Evolutionary conservation across 2,888 invertebrate genomes (phyloP).

Genomic region (Cantharis rufa): DNA sequence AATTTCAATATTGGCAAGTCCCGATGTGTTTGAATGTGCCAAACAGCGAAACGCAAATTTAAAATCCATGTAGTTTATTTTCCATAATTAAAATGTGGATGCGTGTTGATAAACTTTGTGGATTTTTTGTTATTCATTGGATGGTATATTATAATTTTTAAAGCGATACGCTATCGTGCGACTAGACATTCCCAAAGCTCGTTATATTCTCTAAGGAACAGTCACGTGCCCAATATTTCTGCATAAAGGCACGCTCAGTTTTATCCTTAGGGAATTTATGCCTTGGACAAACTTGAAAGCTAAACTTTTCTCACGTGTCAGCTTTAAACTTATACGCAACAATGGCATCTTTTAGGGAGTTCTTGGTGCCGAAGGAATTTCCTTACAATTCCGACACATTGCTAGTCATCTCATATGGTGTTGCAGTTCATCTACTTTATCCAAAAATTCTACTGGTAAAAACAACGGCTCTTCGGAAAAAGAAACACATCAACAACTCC

Average conservation of each 20-base stretch:
- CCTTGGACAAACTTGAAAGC: conserved; percentile 14
- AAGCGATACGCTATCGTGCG: conserved; percentile 4
- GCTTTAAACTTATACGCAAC: conserved; percentile 8
- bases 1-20: not conserved
- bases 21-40: not conserved
- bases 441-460: conserved; percentile 59
- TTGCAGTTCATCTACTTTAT: conserved; percentile 50
- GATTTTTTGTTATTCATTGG: not conserved
- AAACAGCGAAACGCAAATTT: not conserved
- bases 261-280: conserved; percentile 21
- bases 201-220: conserved; percentile 17
- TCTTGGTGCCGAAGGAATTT: conserved; percentile 82
- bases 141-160: conserved; percentile 1
- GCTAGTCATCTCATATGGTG: conserved; percentile 80
- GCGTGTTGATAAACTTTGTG: not conserved
- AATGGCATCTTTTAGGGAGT: conserved; percentile 60
- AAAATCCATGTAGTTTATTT: not conserved
- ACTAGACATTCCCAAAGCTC: conserved; percentile 11
- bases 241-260: conserved; percentile 16
- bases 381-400: conserved; percentile 85
- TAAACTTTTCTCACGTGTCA: conserved; percentile 22
- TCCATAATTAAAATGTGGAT: not conserved
- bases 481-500: conserved; percentile 66
- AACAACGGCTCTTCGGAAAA: conserved; percentile 54
- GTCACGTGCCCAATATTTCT: conserved; percentile 20